Evolutionary conservation across 2,113 vertebrate genomes (phyloP).

Genomic region (Sinocyclocheilus maitianheensis): DNA sequence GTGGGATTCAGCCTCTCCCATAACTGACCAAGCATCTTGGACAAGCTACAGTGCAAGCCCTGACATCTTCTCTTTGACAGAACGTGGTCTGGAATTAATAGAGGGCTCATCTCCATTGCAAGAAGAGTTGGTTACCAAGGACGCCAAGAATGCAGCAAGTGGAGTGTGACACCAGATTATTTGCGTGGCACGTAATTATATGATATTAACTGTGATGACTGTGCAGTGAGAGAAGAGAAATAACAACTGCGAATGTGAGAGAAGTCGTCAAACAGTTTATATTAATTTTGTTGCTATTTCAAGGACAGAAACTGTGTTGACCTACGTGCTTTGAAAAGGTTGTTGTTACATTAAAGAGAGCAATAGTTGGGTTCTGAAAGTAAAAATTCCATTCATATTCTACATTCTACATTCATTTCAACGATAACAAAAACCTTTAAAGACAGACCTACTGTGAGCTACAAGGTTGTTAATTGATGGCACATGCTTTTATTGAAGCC

Average conservation of each 20-base stretch:
- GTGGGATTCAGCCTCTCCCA: slow-evolving; percentile 23
- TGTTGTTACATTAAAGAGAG: background rate
- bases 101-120: slow-evolving; percentile 22
- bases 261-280: background rate
- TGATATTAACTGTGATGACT: background rate
- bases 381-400: too few relatives aligned
- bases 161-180: slow-evolving; percentile 6
- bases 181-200: background rate
- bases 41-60: slow-evolving; percentile 13
- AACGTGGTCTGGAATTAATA: slow-evolving; percentile 8
- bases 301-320: slow-evolving; percentile 5
- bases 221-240: background rate
- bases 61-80: slow-evolving; percentile 19
- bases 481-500: background rate
- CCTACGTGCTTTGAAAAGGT: background rate
- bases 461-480: background rate
- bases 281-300: background rate
- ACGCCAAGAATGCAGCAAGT: slow-evolving; percentile 27
- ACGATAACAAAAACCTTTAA: too few relatives aligned
- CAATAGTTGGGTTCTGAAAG: background rate
- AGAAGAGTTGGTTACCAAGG: slow-evolving; percentile 41
- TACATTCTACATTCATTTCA: too few relatives aligned
- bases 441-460: too few relatives aligned
- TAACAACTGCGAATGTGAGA: background rate
- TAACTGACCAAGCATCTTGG: slow-evolving; percentile 21